These are phyloP conservation scores for Cercopithecus mona DNA, from an alignment of 2,113 vertebrate species.

Conservation along the genomic window DNA sequence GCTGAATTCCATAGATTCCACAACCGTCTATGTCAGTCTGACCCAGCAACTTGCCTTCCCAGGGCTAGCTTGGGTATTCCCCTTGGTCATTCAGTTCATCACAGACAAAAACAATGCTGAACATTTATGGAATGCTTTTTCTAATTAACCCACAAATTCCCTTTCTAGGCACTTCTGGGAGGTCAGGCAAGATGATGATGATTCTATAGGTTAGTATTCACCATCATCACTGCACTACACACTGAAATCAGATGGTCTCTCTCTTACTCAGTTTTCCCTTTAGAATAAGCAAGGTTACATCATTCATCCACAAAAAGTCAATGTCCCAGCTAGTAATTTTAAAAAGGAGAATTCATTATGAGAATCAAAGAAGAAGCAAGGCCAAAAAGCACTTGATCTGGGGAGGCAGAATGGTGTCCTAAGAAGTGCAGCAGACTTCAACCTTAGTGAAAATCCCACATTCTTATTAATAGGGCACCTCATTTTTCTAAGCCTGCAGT, in stretches of 20 bases:
- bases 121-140: not conserved
- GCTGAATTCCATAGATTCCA: not conserved
- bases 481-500: not conserved
- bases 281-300: not conserved
- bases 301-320: not conserved
- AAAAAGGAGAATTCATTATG: not conserved
- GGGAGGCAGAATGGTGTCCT: not conserved
- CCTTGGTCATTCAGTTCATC: not conserved
- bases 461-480: not conserved
- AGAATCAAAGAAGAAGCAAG: not conserved
- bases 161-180: not conserved
- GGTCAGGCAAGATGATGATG: not conserved
- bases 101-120: not conserved
- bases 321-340: not conserved
- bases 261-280: not conserved
- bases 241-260: not conserved
- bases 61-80: not conserved
- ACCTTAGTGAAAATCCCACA: not conserved
- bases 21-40: not conserved
- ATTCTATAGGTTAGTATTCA: not conserved
- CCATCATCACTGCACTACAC: not conserved
- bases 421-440: not conserved
- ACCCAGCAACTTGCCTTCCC: not conserved
- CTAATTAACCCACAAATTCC: not conserved
- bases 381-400: not conserved